Conservation (phyloP, 2,113 vertebrate species). For the Rissa tridactyla region DNA sequence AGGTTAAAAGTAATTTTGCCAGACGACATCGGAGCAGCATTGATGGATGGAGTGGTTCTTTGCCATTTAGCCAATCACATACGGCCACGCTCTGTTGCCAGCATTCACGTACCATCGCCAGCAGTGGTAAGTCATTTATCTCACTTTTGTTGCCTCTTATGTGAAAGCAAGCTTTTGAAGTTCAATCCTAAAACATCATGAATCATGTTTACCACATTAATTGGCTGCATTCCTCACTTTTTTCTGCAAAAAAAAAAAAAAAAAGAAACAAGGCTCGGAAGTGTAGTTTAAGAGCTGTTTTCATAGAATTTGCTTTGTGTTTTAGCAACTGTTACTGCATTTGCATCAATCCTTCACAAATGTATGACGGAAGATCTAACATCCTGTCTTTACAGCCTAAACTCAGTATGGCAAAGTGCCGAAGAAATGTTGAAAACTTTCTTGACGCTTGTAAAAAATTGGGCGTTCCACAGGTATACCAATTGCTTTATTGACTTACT, state of each 20-base stretch:
- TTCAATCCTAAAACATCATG: neutral
- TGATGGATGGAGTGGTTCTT: conserved; percentile 98
- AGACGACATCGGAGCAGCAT: conserved; percentile 92
- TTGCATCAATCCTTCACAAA: neutral
- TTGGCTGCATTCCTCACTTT: neutral
- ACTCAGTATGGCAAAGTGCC: conserved; percentile 98
- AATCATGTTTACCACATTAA: neutral
- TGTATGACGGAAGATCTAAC: neutral
- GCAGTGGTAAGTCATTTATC: conserved; percentile 86
- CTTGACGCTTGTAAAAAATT: conserved; percentile 98
- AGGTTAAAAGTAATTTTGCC: conserved; percentile 95
- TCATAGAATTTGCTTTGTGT: neutral
- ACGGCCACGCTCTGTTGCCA: conserved; percentile 94
- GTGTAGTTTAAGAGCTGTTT: neutral
- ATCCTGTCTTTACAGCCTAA: conserved; percentile 84
- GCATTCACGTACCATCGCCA: conserved; percentile 97
- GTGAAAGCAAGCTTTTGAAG: neutral
- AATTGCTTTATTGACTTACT: neutral
- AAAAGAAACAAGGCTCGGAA: neutral
- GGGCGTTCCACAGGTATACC: conserved; percentile 90
- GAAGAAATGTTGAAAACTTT: conserved; percentile 98
- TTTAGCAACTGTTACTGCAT: neutral
- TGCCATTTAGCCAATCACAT: conserved; percentile 99
- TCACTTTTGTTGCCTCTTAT: neutral
- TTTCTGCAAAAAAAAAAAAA: neutral